These are phyloP conservation scores for Cuniculus paca DNA, from an alignment of 2,797 vertebrate species.

Conservation along the genomic window DNA sequence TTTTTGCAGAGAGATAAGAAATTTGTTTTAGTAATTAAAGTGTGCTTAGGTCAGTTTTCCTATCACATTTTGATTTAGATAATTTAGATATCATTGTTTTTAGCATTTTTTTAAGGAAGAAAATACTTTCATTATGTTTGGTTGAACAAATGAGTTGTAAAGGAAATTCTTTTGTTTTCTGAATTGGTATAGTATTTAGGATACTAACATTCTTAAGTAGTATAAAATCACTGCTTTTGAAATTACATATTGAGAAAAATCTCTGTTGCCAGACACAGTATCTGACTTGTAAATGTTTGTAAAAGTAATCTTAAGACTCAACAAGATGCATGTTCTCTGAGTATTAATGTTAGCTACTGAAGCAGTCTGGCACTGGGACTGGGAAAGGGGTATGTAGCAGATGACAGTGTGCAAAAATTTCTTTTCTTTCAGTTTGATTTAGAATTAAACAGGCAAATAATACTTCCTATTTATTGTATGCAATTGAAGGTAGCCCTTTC, in stretches of 20 bases:
- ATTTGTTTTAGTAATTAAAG: not conserved
- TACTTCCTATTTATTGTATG: constrained; percentile 34
- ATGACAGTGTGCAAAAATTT: not conserved
- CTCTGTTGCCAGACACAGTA: not conserved
- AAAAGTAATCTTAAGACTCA: not conserved
- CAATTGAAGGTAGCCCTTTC: constrained; percentile 51
- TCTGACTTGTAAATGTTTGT: not conserved
- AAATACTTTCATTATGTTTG: constrained; percentile 35
- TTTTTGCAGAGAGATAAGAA: constrained; percentile 14
- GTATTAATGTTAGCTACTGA: not conserved
- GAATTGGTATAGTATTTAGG: not conserved
- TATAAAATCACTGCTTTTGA: constrained; percentile 38
- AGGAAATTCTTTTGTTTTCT: constrained; percentile 48
- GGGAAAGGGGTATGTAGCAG: too few species aligned
- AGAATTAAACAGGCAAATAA: not conserved
- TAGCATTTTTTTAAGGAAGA: constrained; percentile 50
- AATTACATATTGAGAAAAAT: constrained; percentile 39
- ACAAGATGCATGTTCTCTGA: not conserved
- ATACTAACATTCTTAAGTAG: not conserved
- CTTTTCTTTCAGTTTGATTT: constrained; percentile 62
- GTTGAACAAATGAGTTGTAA: constrained; percentile 19
- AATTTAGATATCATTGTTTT: constrained; percentile 33
- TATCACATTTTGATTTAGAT: constrained; percentile 13
- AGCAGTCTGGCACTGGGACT: not conserved
- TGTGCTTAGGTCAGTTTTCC: not conserved